Evolutionary conservation across 1,140 invertebrate species (phyloP).

Genomic region (Drosophila bifasciata): DNA sequence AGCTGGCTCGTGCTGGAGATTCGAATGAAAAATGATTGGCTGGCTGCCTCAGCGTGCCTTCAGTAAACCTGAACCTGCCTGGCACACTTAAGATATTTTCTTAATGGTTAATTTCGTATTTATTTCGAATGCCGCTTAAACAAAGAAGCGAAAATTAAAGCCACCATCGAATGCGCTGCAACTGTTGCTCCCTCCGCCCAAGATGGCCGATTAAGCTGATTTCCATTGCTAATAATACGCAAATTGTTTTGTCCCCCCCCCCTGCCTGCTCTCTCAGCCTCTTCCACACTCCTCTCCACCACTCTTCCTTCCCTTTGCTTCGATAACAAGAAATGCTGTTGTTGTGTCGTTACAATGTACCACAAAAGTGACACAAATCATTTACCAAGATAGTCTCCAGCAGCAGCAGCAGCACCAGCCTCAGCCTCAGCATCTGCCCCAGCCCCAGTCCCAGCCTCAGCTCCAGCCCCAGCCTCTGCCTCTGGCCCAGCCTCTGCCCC

Average conservation of each 20-base stretch:
- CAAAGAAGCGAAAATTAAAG: constrained; percentile 35
- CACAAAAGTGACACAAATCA: no score
- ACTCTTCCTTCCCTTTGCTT: no score
- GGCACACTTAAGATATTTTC: constrained; percentile 58
- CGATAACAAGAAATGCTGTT: no score
- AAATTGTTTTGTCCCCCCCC: constrained; percentile 33
- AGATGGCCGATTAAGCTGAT: constrained; percentile 32
- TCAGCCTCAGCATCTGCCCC: constrained; percentile 33
- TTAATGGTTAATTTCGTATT: constrained; percentile 37
- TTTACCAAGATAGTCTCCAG: constrained; percentile 2
- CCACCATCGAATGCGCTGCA: constrained; percentile 9
- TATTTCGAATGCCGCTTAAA: constrained; percentile 24
- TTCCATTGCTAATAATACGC: constrained; percentile 46
- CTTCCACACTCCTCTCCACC: no score
- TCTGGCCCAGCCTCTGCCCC: no score
- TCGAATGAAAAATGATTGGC: constrained; percentile 77
- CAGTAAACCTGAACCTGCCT: constrained; percentile 85
- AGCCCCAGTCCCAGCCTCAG: constrained; percentile 5
- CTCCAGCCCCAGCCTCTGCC: constrained; percentile 18
- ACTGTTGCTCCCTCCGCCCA: neutral
- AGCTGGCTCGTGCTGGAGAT: no score
- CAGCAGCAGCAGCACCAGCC: neutral
- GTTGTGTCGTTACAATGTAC: no score
- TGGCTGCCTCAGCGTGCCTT: constrained; percentile 82
- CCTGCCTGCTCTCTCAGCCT: no score